phyloP scores from a whole-genome alignment of 2,888 invertebrate species.

The Ametastegia equiseti region DNA sequence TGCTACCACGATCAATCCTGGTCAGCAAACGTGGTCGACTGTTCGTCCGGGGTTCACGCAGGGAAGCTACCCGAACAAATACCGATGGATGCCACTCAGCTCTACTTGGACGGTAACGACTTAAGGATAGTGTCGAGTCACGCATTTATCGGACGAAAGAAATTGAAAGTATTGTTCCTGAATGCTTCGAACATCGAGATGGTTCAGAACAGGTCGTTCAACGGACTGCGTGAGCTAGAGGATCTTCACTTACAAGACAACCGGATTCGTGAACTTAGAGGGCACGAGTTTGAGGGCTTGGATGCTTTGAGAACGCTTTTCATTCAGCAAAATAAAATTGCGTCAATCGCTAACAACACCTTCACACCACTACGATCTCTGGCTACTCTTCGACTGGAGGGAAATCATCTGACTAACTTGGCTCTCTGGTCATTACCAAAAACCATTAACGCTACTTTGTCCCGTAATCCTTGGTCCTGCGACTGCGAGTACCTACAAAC shows the following conservation, averaged over 20 bases:
- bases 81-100: slow-evolving; percentile 94
- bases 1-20: slow-evolving; percentile 94
- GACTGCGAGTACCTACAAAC: slow-evolving; percentile 88
- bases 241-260: slow-evolving; percentile 88
- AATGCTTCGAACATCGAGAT: slow-evolving; percentile 88
- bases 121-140: slow-evolving; percentile 87
- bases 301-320: slow-evolving; percentile 85
- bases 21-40: slow-evolving; percentile 92
- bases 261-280: slow-evolving; percentile 82
- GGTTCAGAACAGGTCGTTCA: slow-evolving; percentile 90
- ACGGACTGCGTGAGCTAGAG: slow-evolving; percentile 88
- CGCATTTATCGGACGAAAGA: slow-evolving; percentile 91
- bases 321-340: slow-evolving; percentile 86
- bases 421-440: slow-evolving; percentile 86
- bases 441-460: slow-evolving; percentile 82
- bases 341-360: slow-evolving; percentile 84
- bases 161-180: slow-evolving; percentile 85
- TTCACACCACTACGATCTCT: slow-evolving; percentile 83
- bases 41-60: slow-evolving; percentile 84
- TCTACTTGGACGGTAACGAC: slow-evolving; percentile 91
- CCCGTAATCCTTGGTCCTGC: slow-evolving; percentile 89
- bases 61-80: slow-evolving; percentile 87
- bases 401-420: slow-evolving; percentile 84
- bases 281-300: slow-evolving; percentile 89
- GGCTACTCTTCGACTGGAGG: slow-evolving; percentile 83